Evolutionary conservation across 2,888 invertebrate species (phyloP).

Genomic region (Perithous albicinctus): DNA sequence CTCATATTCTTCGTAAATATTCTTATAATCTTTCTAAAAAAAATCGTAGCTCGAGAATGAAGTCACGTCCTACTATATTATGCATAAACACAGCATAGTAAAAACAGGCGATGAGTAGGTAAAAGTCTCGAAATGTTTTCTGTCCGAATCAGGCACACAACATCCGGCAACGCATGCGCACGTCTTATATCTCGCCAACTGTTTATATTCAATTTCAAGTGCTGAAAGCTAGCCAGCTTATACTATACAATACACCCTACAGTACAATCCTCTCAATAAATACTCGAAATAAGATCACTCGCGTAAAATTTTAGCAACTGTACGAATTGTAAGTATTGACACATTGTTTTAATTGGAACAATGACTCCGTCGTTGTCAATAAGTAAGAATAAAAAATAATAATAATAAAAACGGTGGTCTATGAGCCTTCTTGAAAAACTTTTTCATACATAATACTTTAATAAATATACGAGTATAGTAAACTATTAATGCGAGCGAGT

Average conservation of each 20-base stretch:
- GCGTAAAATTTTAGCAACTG: neutral
- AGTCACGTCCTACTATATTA: too few relatives aligned
- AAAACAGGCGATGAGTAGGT: too few relatives aligned
- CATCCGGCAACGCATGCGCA: conserved; percentile 18
- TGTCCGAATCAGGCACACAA: neutral
- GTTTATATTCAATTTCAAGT: conserved; percentile 23
- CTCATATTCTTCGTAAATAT: too few relatives aligned
- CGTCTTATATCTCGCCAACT: neutral
- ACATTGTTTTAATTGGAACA: neutral
- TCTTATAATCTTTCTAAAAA: too few relatives aligned
- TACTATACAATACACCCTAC: neutral
- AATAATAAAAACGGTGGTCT: too few relatives aligned
- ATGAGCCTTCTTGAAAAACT: too few relatives aligned
- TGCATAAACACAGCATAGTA: neutral
- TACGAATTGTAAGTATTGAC: neutral
- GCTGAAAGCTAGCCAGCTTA: neutral
- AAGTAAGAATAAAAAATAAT: too few relatives aligned
- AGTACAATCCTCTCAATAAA: neutral
- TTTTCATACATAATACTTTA: neutral
- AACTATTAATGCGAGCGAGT: neutral
- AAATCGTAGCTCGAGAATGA: too few relatives aligned
- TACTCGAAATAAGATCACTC: neutral
- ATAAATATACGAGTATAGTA: neutral
- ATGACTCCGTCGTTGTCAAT: neutral
- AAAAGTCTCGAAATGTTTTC: too few relatives aligned